Conservation (phyloP, 2,888 invertebrate genomes). For the Panzeria rudis region DNA sequence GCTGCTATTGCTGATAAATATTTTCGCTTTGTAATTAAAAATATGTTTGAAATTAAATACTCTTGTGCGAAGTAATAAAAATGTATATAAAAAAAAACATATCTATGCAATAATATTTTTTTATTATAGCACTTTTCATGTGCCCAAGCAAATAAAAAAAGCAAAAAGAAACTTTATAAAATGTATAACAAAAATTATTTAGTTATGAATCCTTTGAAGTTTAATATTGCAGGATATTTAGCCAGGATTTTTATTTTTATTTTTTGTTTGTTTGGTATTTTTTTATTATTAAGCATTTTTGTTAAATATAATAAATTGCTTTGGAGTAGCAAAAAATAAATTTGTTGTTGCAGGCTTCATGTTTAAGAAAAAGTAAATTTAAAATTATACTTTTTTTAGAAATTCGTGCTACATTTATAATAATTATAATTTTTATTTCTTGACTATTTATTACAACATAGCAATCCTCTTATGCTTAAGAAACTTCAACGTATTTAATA, state of each 20-base stretch:
- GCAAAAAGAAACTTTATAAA: neutral
- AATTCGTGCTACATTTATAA: conserved; percentile 9
- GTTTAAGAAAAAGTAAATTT: neutral
- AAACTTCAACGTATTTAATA: too few relatives aligned
- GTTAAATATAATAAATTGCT: conserved; percentile 25
- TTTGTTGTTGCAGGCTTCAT: neutral
- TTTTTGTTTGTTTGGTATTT: too few relatives aligned
- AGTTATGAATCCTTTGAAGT: conserved; percentile 59
- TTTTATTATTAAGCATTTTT: neutral
- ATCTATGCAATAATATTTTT: conserved; percentile 46
- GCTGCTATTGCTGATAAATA: conserved; percentile 15
- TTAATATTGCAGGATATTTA: conserved; percentile 30
- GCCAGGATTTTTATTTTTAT: neutral
- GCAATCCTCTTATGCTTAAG: too few relatives aligned
- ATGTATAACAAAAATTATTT: conserved; percentile 16
- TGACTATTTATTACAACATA: too few relatives aligned
- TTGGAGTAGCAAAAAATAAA: neutral
- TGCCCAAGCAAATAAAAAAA: conserved; percentile 4
- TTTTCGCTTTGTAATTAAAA: conserved; percentile 67
- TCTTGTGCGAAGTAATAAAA: conserved; percentile 67
- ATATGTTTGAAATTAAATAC: conserved; percentile 69
- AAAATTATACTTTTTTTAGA: neutral
- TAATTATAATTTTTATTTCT: too few relatives aligned
- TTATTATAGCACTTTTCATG: conserved; percentile 17
- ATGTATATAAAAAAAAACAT: conserved; percentile 32